phyloP scores from a whole-genome alignment of 2,888 invertebrate genomes.

The Heliconius sara region DNA sequence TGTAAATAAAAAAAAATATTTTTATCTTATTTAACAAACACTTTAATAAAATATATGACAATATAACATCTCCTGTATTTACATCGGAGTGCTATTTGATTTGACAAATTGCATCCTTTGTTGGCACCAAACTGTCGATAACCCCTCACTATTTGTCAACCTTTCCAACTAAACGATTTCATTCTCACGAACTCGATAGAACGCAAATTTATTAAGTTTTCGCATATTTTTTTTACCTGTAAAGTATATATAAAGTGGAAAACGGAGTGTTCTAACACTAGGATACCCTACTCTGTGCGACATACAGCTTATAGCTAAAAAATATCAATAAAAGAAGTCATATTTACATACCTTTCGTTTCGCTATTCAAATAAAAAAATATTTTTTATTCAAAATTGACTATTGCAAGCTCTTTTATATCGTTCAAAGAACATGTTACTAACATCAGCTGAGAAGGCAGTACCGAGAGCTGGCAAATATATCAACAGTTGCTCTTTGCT shows the following conservation, averaged over 20 bases:
- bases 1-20: too few species aligned
- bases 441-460: too few species aligned
- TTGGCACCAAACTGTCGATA: conserved; percentile 68
- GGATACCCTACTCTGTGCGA: too few species aligned
- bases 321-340: too few species aligned
- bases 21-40: not conserved
- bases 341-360: too few species aligned
- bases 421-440: not conserved
- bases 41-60: conserved; percentile 15
- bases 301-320: too few species aligned
- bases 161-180: conserved; percentile 65
- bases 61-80: conserved; percentile 39
- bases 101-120: conserved; percentile 80
- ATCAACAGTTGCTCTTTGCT: not conserved
- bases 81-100: conserved; percentile 64
- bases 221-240: conserved; percentile 54
- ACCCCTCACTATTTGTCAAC: conserved; percentile 70
- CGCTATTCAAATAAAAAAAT: too few species aligned
- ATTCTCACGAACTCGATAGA: conserved; percentile 56
- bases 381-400: not conserved
- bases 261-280: too few species aligned
- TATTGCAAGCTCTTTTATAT: not conserved
- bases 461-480: not conserved
- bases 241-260: conserved; percentile 20
- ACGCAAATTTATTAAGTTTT: conserved; percentile 42